Base-by-base conservation (phyloP, 2,888 invertebrate species). In the Strigamia crassipes region DNA sequence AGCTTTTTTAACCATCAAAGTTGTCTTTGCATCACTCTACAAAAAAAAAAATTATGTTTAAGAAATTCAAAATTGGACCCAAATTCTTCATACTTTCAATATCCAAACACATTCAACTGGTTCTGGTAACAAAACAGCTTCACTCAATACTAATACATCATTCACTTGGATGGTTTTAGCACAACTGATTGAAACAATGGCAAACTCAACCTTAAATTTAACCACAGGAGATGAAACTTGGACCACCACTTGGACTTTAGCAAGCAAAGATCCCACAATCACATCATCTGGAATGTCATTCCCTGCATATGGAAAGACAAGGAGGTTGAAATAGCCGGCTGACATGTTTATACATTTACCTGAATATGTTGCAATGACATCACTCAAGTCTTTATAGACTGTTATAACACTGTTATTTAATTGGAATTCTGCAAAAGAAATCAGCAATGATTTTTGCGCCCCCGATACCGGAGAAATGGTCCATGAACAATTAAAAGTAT, bases 61-160 rank as follows among this genome's bases (percentile, higher is more conserved):
- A n/a, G 27, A 27, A 73, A 73, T 31, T 12, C 9, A 73, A 27
- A 9, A 8, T 27, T 31, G 31, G 23, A 31, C 9, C 15, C 27
- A 23, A 31, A 23, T 61, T 61, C n/a, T 9, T 23, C 15, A 1
- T 31, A 73, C 73, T 1, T n/a, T 73, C 31, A 73, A 31, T 31
- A 73, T 73, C 73, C 73, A 73, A 31, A 73, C 73, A 73, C 73
- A 73, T 73, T 73, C 31, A n/a, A n/a, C 31, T 31, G 73, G 73
- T 73, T 73, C 31, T 9, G 56, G 31, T 13, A 73, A 2, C 27
- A 15, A 3, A 73, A 31, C 13, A 27, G 1, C 5, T 13, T 73
- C 73, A 31, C 18, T 73, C 31, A 31, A 27, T 10, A 73, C 31
- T 13, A 73, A 5, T 23, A 8, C 4, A 73, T 73, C 73, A 73